Conservation (phyloP, 2,888 invertebrate species). For the Tachina lurida region DNA sequence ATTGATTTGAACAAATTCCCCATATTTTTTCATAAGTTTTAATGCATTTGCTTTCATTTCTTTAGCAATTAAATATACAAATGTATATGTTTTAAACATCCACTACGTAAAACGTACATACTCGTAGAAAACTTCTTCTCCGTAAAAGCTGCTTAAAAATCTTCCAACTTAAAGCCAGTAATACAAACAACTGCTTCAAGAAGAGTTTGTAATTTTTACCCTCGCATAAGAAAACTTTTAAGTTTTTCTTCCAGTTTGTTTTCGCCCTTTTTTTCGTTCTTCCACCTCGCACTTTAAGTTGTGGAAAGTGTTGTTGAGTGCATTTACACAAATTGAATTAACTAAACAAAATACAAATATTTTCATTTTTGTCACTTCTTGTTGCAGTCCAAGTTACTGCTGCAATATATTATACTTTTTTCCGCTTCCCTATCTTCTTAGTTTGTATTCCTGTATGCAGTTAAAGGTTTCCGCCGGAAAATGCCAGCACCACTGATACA, state of each 20-base stretch:
- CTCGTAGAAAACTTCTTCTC: too few relatives aligned
- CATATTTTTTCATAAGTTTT: too few relatives aligned
- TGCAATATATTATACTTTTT: conserved; percentile 15
- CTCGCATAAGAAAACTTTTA: not conserved
- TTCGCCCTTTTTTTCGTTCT: not conserved
- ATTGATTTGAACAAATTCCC: too few relatives aligned
- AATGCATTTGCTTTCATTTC: too few relatives aligned
- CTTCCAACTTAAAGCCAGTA: too few relatives aligned
- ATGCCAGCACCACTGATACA: not conserved
- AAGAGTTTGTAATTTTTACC: not conserved
- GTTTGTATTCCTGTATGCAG: conserved; percentile 23
- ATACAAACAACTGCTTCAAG: too few relatives aligned
- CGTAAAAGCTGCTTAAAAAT: too few relatives aligned
- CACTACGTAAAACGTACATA: too few relatives aligned
- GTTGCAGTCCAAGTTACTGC: conserved; percentile 14
- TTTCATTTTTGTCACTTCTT: conserved; percentile 56
- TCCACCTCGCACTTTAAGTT: not conserved
- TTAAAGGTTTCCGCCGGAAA: conserved; percentile 50
- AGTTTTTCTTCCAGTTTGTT: not conserved
- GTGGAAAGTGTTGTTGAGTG: conserved; percentile 30
- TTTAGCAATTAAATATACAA: too few relatives aligned
- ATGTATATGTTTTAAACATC: too few relatives aligned
- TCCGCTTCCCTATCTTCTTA: conserved; percentile 14
- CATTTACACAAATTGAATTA: conserved; percentile 59
- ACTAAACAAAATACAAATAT: conserved; percentile 49